These are phyloP conservation scores for Pagrus major DNA, from an alignment of 2,113 vertebrate genomes.

Conservation along the genomic window DNA sequence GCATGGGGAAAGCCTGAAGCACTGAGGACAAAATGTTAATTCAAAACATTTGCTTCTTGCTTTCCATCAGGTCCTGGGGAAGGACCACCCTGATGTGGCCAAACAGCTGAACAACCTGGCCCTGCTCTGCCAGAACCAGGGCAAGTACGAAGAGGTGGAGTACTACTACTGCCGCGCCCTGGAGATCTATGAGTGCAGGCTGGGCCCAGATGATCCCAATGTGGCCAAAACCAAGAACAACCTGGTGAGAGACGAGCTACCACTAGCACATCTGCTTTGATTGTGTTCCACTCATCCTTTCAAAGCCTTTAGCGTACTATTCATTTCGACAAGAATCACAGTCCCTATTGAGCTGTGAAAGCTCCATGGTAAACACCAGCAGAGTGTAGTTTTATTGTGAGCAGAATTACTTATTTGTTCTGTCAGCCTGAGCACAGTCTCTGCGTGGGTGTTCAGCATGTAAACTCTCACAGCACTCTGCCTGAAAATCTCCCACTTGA, in stretches of 20 bases:
- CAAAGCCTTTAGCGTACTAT: neutral
- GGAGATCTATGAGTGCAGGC: constrained; percentile 94
- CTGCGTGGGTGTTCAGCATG: neutral
- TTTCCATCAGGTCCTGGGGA: constrained; percentile 91
- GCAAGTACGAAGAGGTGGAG: constrained; percentile 98
- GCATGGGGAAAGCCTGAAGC: neutral
- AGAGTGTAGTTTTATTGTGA: neutral
- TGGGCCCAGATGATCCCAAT: constrained; percentile 95
- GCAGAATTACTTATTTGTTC: constrained; percentile 14
- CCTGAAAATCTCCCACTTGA: neutral
- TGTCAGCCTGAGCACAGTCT: neutral
- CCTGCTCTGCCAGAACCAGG: constrained; percentile 98
- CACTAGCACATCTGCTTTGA: neutral
- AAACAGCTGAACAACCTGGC: constrained; percentile 99
- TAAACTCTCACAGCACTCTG: neutral
- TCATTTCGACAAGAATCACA: neutral
- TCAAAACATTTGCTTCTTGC: constrained; percentile 19
- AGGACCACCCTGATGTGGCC: constrained; percentile 97
- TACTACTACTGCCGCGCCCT: constrained; percentile 96
- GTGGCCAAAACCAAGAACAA: constrained; percentile 99
- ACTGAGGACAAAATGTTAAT: neutral
- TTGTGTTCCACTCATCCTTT: neutral
- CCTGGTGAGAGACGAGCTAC: constrained; percentile 85
- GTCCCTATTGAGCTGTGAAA: constrained; percentile 5
- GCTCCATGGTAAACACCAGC: neutral